Evolutionary conservation across 1,140 invertebrate genomes (phyloP).

Genomic region (Apolygus lucorum): DNA sequence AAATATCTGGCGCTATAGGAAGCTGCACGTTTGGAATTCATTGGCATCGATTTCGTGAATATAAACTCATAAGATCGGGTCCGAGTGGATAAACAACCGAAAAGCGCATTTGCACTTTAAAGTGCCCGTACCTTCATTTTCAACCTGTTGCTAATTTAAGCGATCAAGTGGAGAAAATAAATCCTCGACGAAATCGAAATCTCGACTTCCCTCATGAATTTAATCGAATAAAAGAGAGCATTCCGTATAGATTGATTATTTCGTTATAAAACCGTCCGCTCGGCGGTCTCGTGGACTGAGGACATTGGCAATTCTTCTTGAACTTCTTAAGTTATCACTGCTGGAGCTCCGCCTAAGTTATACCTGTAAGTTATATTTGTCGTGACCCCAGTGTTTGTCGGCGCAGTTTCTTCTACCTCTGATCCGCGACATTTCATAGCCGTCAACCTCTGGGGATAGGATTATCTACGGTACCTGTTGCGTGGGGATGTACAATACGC

Average conservation of each 20-base stretch:
- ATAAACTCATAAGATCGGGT: background rate
- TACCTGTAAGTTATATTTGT: background rate
- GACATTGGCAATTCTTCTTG: background rate
- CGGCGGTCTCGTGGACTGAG: background rate
- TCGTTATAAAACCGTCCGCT: background rate
- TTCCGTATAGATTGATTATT: background rate
- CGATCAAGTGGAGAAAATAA: background rate
- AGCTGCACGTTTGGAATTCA: background rate
- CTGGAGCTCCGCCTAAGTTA: background rate
- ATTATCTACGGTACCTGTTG: background rate
- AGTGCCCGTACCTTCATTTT: background rate
- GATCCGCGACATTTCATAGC: background rate
- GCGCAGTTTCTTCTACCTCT: background rate
- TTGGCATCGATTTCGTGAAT: background rate
- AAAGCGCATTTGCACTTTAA: background rate
- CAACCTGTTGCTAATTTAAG: background rate
- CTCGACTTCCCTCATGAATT: background rate
- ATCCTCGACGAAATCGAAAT: background rate
- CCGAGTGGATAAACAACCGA: background rate
- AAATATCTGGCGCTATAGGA: too few species aligned
- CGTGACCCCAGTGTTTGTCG: background rate
- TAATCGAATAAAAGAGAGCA: background rate
- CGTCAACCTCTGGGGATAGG: background rate
- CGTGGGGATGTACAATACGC: background rate
- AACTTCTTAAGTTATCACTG: background rate